Conservation (phyloP, 2,113 vertebrate species). For the Atlantisia rogersi region DNA sequence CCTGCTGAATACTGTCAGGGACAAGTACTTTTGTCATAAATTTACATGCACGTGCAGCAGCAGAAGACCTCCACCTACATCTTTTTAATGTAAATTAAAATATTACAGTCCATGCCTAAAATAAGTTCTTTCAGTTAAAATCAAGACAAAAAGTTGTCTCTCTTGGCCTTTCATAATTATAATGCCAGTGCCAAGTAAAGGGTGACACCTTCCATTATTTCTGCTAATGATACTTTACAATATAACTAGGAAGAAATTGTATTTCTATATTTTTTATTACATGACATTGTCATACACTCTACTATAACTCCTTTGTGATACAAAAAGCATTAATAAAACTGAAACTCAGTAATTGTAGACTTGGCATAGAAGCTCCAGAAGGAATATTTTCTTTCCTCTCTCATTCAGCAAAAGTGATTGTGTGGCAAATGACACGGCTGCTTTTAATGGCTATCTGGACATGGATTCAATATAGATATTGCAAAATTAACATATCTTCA, state of each 20-base stretch:
- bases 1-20: background rate
- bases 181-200: background rate
- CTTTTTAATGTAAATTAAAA: background rate
- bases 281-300: background rate
- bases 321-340: background rate
- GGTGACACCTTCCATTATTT: background rate
- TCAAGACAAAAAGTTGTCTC: background rate
- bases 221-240: background rate
- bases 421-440: rapidly evolving
- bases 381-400: background rate
- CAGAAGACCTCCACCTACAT: background rate
- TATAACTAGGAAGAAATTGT: background rate
- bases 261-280: background rate
- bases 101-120: background rate
- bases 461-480: background rate
- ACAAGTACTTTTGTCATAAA: background rate
- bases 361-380: background rate
- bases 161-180: background rate
- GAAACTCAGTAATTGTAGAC: background rate
- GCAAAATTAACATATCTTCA: background rate
- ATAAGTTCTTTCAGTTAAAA: background rate
- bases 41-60: background rate
- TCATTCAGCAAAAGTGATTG: background rate
- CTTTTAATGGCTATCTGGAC: background rate
- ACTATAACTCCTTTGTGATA: background rate